Evolutionary conservation across 2,888 invertebrate species (phyloP), one percentile per base, ranked within the genome.

Genomic region (Pseudeuparius sepicola): DNA sequence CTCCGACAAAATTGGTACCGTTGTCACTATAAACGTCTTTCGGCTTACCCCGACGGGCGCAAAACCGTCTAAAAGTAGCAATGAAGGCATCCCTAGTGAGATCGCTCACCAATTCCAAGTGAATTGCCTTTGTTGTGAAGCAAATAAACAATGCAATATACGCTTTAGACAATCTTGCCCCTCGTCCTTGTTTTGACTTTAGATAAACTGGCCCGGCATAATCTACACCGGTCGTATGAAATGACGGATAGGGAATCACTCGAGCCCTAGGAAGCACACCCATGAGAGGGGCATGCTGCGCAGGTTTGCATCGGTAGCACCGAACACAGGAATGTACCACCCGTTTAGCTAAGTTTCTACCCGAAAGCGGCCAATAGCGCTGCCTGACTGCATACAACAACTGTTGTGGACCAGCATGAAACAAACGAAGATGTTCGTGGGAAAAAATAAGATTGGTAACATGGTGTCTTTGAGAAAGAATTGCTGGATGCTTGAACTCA

Each of bases 41-140:
- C 6, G 44, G 39, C 24, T 41, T 37, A 12, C 46, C 44, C 15
- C 44, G 30, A 32, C 46, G 35, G 14, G 41, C 10, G 10, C 42
- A 26, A 25, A 49, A 44, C 15, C 43, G 42, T 20, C 37, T 34
- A 2, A 49, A 30, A 14, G 40, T 30, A 16, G 34, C 31, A 7
- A 45, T 31, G 38, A 48, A 48, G 18, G 31, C 37, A 16, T 47
- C 43, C 9, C 37, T 37, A 10, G 32, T 43, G 5, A 48, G 33
- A 26, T 39, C 37, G 5, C 32, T 37, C 3, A 48, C 46, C 10
- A 46, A 25, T 31, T 48, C 46, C 11, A 44, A 30, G 23, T 50
- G 45, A 27, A 47, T 27, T 3, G 47, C 47, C 24, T 46, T 46
- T 1, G n/a, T n/a, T n/a, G n/a, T n/a, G n/a, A n/a, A n/a, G n/a